Evolutionary conservation across 2,797 vertebrate genomes (phyloP), one percentile per base, ranked within the genome.

Genomic region (Cercopithecus petaurista): DNA sequence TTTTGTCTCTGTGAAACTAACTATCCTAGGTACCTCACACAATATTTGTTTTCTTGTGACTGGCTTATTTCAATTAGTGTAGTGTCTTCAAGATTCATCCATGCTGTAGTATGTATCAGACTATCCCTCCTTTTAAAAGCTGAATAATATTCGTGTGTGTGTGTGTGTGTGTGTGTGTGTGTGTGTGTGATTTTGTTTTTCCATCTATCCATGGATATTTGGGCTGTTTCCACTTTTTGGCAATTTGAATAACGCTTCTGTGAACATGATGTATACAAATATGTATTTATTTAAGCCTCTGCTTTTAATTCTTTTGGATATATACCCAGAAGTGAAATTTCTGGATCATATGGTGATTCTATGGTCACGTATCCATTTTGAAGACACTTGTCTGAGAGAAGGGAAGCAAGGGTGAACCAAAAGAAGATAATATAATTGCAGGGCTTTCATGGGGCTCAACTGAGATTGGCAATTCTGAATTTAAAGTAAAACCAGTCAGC

Each of bases 401-500:
- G 52, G 14, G 12, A 33, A 91, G 36, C 39, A 97, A 46, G 61
- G 95, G 89, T 7, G 50, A n/a, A 93, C 33, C 30, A 52, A 73
- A 93, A 48, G 70, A 93, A 79, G 30, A 41, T 6, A 61, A 21
- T 15, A 77, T 46, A 87, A 70, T 36, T 70, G 28, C 14, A 80
- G 59, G 50, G 19, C 26, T 73, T 89, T 79, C 9, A 1, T 26
- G 55, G 79, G 67, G 28, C 43, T 85, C 59, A 30, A 41, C 5
- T 64, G n/a, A 95, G 50, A 95, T 50, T 3, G 85, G 64, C 33
- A 92, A 92, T 75, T 52, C 57, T 81, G 33, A 96, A 86, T 79
- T 81, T 88, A 88, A 97, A 94, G 88, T 67, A 43, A 96, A 96
- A 82, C 7, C 41, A 85, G 59, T n/a, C 41, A 93, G 90, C 43